These are phyloP conservation scores for Myrmophylax atrothorax DNA, from an alignment of 2,113 vertebrate genomes.

Conservation along the genomic window DNA sequence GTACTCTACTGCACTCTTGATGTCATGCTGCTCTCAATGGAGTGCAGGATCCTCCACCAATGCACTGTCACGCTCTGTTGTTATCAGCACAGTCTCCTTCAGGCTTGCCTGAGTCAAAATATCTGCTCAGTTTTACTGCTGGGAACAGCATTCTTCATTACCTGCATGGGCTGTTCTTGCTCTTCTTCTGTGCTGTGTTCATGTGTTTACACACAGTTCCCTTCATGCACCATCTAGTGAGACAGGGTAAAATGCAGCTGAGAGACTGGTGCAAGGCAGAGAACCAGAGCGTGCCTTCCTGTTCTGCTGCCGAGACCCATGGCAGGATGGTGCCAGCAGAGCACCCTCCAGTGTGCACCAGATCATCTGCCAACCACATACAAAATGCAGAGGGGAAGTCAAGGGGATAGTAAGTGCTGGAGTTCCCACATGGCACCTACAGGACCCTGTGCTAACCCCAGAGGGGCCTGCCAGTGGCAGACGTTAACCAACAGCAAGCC, in stretches of 20 bases:
- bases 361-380: rapidly evolving
- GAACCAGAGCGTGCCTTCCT: neutral
- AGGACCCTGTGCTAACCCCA: neutral
- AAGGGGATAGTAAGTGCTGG: neutral
- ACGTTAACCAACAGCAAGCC: neutral
- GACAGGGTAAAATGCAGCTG: neutral
- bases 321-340: neutral
- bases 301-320: neutral
- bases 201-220: neutral
- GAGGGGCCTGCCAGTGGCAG: neutral
- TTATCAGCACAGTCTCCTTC: neutral
- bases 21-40: neutral
- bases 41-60: neutral
- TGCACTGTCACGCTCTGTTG: neutral
- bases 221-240: rapidly evolving
- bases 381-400: neutral
- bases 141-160: neutral
- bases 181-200: neutral
- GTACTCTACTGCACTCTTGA: neutral
- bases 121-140: neutral
- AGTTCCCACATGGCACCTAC: neutral
- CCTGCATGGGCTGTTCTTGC: neutral
- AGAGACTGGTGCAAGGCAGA: too few relatives aligned
- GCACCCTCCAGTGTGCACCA: rapidly evolving
- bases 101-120: neutral